Conservation (phyloP, 2,113 vertebrate species). For the Xyliphius kryptos region DNA sequence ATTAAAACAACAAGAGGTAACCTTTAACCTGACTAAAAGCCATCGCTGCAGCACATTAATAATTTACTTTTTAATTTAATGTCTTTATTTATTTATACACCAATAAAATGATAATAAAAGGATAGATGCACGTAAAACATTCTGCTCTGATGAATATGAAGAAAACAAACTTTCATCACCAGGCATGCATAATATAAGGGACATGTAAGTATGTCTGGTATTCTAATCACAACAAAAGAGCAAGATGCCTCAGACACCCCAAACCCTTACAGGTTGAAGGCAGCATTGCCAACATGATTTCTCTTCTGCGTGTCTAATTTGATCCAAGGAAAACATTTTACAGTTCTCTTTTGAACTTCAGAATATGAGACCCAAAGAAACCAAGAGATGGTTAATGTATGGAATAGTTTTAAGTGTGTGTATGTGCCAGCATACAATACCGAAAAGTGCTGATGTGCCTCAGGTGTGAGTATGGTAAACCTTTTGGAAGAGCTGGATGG, state of each 20-base stretch:
- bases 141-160: constrained; percentile 17
- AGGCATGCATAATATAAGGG: constrained; percentile 16
- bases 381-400: neutral
- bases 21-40: constrained; percentile 33
- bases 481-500: constrained; percentile 63
- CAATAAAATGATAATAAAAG: constrained; percentile 38
- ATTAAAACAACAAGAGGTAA: constrained; percentile 36
- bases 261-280: constrained; percentile 55
- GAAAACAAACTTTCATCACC: constrained; percentile 62
- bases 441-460: constrained; percentile 79
- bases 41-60: constrained; percentile 27
- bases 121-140: constrained; percentile 54
- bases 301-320: neutral
- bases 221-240: constrained; percentile 11
- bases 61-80: constrained; percentile 38
- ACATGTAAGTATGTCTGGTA: neutral
- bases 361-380: too few species aligned
- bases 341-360: too few species aligned
- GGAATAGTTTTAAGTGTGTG: neutral
- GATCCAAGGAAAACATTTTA: neutral
- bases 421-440: constrained; percentile 52
- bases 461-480: constrained; percentile 84
- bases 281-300: constrained; percentile 20
- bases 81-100: constrained; percentile 33
- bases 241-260: constrained; percentile 48